These are phyloP conservation scores for Agonopterix subpropinquella DNA, from an alignment of 2,888 invertebrate genomes.

Conservation along the genomic window DNA sequence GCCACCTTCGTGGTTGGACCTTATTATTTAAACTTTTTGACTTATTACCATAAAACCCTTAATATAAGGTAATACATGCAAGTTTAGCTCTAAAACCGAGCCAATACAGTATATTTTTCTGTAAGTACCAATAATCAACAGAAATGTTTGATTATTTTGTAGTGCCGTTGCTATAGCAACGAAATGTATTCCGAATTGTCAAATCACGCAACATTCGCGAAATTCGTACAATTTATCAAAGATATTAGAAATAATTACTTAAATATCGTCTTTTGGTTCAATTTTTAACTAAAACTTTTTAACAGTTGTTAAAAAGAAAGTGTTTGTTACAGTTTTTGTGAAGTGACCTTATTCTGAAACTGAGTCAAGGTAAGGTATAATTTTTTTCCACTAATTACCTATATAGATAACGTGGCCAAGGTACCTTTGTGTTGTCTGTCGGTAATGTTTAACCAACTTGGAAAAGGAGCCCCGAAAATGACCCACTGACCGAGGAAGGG, in stretches of 20 bases:
- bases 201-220: not conserved
- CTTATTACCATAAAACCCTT: too few relatives aligned
- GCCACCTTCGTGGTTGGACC: too few relatives aligned
- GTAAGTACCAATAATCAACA: not conserved
- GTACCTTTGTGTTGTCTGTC: too few relatives aligned
- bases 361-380: conserved; percentile 35
- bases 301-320: too few relatives aligned
- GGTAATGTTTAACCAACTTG: too few relatives aligned
- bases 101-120: too few relatives aligned
- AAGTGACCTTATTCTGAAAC: conserved; percentile 15
- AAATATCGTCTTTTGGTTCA: not conserved
- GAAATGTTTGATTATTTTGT: conserved; percentile 1
- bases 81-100: too few relatives aligned
- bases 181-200: not conserved
- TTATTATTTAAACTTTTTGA: too few relatives aligned
- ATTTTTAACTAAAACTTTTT: not conserved
- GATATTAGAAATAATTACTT: not conserved
- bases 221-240: not conserved
- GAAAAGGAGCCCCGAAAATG: too few relatives aligned
- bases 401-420: too few relatives aligned
- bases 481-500: too few relatives aligned
- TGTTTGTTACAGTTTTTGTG: not conserved
- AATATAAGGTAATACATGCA: too few relatives aligned
- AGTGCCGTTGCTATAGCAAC: conserved; percentile 8
- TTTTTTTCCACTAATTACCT: conserved; percentile 1